These are phyloP conservation scores for Phalloptychus januarius DNA, from an alignment of 2,797 vertebrate species.

Conservation along the genomic window DNA sequence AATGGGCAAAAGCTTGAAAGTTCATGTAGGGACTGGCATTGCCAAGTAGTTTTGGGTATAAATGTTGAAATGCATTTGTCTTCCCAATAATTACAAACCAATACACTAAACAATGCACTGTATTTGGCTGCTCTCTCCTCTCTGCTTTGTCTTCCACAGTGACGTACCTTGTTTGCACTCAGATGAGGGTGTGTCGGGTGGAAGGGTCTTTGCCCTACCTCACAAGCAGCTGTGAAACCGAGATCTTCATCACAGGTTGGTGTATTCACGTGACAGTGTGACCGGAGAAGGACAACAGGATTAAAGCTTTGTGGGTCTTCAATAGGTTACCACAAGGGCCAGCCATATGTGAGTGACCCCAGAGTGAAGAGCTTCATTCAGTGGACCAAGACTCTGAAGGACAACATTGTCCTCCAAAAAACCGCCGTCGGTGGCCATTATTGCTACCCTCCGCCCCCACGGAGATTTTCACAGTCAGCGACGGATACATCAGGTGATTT, in stretches of 20 bases:
- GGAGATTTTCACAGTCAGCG: slow-evolving; percentile 79
- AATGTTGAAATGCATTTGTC: not conserved
- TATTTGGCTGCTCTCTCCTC: too few relatives aligned
- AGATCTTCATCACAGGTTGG: slow-evolving; percentile 88
- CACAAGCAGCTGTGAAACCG: slow-evolving; percentile 91
- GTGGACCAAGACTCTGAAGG: slow-evolving; percentile 86
- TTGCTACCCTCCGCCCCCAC: slow-evolving; percentile 84
- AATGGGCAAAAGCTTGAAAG: not conserved
- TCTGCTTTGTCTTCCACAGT: slow-evolving; percentile 60
- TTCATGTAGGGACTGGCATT: not conserved
- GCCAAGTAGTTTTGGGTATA: not conserved
- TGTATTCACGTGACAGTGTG: not conserved
- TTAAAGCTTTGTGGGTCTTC: slow-evolving; percentile 2
- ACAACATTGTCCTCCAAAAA: slow-evolving; percentile 80
- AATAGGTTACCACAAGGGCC: slow-evolving; percentile 86
- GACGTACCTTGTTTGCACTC: slow-evolving; percentile 90
- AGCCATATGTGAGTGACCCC: slow-evolving; percentile 83
- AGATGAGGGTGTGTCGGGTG: slow-evolving; percentile 89
- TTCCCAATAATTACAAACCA: not conserved
- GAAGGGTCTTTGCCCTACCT: slow-evolving; percentile 83
- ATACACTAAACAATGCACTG: not conserved
- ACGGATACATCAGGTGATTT: slow-evolving; percentile 64
- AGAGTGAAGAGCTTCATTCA: slow-evolving; percentile 88
- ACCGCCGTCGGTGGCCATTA: slow-evolving; percentile 88
- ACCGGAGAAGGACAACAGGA: not conserved